These are phyloP conservation scores for Passerina amoena DNA, from an alignment of 2,113 vertebrate species.

Conservation along the genomic window DNA sequence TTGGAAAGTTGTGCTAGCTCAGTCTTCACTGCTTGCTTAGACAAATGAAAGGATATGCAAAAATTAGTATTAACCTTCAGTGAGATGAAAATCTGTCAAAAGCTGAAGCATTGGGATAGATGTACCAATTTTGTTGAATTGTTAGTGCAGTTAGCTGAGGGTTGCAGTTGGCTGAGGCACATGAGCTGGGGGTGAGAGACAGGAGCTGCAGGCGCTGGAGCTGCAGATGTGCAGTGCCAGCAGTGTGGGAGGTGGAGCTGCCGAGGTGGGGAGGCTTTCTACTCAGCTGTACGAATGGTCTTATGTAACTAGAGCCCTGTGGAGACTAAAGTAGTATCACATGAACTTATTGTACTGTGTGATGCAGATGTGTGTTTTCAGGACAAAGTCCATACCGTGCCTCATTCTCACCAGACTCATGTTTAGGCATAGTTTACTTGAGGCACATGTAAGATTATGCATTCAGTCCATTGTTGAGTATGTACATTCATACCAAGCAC, in stretches of 20 bases:
- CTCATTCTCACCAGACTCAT: neutral
- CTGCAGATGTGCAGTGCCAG: rapidly evolving
- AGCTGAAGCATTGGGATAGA: neutral
- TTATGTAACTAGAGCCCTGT: neutral
- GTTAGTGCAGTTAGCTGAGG: neutral
- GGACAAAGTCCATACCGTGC: neutral
- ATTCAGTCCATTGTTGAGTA: neutral
- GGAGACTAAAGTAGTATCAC: neutral
- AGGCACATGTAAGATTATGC: rapidly evolving
- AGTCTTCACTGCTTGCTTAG: neutral
- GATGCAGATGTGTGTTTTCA: neutral
- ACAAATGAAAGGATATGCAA: neutral
- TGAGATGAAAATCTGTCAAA: neutral
- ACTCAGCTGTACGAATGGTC: neutral
- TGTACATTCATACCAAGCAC: neutral
- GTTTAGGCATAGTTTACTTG: neutral
- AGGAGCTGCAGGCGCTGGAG: neutral
- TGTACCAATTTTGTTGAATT: neutral
- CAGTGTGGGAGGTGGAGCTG: neutral
- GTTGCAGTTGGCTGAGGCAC: neutral
- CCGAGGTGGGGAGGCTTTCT: neutral
- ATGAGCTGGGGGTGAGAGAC: neutral
- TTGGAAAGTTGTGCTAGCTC: neutral
- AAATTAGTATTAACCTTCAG: neutral
- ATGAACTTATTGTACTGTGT: neutral